Evolutionary conservation across 1,140 invertebrate genomes (phyloP), one percentile per base, ranked within the genome.

Genomic region (Euwallacea fornicatus): DNA sequence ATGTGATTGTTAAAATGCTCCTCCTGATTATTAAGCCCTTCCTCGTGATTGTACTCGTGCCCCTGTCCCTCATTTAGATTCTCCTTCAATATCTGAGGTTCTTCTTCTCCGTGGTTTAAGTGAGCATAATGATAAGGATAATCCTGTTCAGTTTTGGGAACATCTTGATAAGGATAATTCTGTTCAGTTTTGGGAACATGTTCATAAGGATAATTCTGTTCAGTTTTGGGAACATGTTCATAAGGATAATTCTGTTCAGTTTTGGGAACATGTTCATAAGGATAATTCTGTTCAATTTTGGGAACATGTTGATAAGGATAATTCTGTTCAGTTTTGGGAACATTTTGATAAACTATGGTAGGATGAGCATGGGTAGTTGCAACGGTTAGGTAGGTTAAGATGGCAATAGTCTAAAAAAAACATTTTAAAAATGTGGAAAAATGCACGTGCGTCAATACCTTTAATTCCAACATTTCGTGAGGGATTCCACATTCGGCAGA

Each of bases 281-380:
- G 13, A 13, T 11, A 50, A 50, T 50, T 13, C 9, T 50, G 46
- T 2, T 50, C 46, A 50, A 46, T 43, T 46, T 7, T 13, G n/a
- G n/a, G 13, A 50, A 50, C 9, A 50, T 11, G 6, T 2, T 50
- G 6, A 50, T 10, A 50, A 50, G 46, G 13, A 13, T 11, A 50
- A 50, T 50, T 13, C 9, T 50, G 46, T 2, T 50, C 46, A 50
- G 55, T 43, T 46, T 7, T 13, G 21, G 21, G 21, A 33, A 33
- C 21, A 61, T 61, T 42, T 61, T 61, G 59, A 44, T 61, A 61
- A 61, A 61, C 6, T 10, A 61, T 61, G 11, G 11, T 61, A 43
- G 59, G 59, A 58, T 33, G 21, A 10, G 55, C 13, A 58, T 6
- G 9, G 10, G 55, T 13, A 15, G 55, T 21, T 58, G 55, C 21